Evolutionary conservation across 1,140 invertebrate species (phyloP).

Genomic region (Drosophila lowei): DNA sequence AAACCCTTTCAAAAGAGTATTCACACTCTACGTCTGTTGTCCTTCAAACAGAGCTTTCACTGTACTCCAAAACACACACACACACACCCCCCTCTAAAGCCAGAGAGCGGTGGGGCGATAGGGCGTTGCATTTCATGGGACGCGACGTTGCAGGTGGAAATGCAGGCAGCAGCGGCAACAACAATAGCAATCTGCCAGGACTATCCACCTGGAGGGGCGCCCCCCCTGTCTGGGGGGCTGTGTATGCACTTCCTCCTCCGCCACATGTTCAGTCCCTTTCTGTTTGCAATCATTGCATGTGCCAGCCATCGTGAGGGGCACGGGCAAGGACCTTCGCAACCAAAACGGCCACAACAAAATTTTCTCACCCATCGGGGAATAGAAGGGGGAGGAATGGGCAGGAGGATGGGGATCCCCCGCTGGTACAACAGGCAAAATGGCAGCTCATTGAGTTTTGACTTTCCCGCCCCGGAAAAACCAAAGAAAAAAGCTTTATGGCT

Average conservation of each 20-base stretch:
- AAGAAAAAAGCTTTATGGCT: too few species aligned
- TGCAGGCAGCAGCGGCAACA: constrained; percentile 65
- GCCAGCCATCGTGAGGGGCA: constrained; percentile 7
- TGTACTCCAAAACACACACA: constrained; percentile 3
- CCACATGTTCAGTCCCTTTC: constrained; percentile 18
- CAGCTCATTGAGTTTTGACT: constrained; percentile 69
- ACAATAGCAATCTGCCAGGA: constrained; percentile 52
- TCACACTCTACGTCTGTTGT: background rate
- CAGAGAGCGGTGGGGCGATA: constrained; percentile 10
- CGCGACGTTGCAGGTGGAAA: constrained; percentile 76
- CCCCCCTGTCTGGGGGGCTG: background rate
- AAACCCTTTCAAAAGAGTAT: constrained; percentile 40
- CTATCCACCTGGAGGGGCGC: constrained; percentile 16
- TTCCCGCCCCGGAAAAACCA: constrained; percentile 14
- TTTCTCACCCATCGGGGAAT: constrained; percentile 58
- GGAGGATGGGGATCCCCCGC: constrained; percentile 43
- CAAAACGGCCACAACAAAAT: constrained; percentile 78
- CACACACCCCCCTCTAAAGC: background rate
- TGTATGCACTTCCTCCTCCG: constrained; percentile 27
- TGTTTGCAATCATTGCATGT: constrained; percentile 69
- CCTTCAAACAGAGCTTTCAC: too few species aligned
- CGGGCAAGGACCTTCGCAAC: constrained; percentile 60
- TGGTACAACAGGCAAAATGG: constrained; percentile 63
- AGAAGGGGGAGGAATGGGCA: background rate
- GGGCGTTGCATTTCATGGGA: constrained; percentile 74